Evolutionary conservation across 2,797 vertebrate species (phyloP), one percentile per base, ranked within the genome.

Genomic region (Decapterus maruadsi): DNA sequence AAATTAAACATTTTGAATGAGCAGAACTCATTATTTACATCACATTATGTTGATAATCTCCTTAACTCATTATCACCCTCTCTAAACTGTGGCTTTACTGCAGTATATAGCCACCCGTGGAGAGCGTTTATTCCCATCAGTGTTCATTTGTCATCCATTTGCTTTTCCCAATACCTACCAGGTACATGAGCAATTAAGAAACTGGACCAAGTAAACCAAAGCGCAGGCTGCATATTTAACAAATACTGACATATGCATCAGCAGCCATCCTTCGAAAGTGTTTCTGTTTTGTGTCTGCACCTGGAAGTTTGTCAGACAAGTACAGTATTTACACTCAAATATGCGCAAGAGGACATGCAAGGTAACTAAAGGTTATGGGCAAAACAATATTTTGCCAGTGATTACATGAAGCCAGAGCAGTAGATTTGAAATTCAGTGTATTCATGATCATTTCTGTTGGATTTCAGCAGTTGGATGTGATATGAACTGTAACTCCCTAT

Each of bases 41-140:
- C 11, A 61, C 38, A 71, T 63, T 67, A 61, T 68, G 58, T 46
- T 45, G 66, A 3, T 75, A 64, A 74, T 72, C 13, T 60, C 45
- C 31, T 42, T 50, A 34, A 17, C 22, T 76, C 22, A 66, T 67
- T 70, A 56, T 62, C 50, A 70, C 55, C 73, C 59, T 10, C 45
- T 6, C 43, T 14, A 72, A 69, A 64, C 43, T 58, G 50, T 57
- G 40, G 56, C 65, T 66, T 55, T 3, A 6, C 29, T 77, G 19
- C 19, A 46, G 46, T 43, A 4, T n/a, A 22, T 54, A 60, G 4
- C 43, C 40, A 38, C 7, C 54, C 0, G 0, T 31, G 45, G 6
- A 48, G 31, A 68, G 12, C 14, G 72, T 31, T 71, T 59, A 66
- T 40, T 54, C 34, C 45, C 22, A 57, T 56, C 55, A 73, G 8